Evolutionary conservation across 2,888 invertebrate genomes (phyloP).

Genomic region (Synanthedon vespiformis): DNA sequence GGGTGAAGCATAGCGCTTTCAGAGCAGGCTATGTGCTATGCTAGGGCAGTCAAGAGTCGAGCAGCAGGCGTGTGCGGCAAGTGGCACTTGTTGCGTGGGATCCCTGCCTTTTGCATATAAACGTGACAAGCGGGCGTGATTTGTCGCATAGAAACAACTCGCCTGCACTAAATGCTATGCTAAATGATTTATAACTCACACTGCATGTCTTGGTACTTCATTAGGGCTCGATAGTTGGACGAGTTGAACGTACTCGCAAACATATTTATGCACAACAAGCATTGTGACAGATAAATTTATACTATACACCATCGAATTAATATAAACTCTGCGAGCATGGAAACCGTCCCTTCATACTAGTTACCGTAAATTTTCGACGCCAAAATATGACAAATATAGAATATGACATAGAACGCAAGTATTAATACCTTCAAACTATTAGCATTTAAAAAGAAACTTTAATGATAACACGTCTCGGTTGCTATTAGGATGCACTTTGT

Average conservation of each 20-base stretch:
- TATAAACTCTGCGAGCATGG: too few species aligned
- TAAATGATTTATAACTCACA: constrained; percentile 13
- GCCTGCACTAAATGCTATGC: constrained; percentile 27
- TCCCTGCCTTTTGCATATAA: constrained; percentile 35
- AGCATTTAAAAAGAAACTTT: too few species aligned
- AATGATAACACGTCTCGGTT: too few species aligned
- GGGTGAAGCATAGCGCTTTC: background rate
- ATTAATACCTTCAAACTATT: too few species aligned
- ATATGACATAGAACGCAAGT: too few species aligned
- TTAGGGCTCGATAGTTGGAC: constrained; percentile 2
- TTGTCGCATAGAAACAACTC: constrained; percentile 31
- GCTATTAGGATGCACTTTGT: too few species aligned
- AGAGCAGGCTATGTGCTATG: background rate
- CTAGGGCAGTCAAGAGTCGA: constrained; percentile 12
- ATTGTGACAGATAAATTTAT: background rate
- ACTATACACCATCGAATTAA: too few species aligned
- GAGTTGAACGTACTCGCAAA: background rate
- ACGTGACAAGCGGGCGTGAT: constrained; percentile 35
- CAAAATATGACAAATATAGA: too few species aligned
- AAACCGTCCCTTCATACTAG: too few species aligned
- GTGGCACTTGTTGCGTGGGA: constrained; percentile 57
- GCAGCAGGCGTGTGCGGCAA: constrained; percentile 17
- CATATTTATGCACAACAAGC: background rate
- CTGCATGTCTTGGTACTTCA: constrained; percentile 4
- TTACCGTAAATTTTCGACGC: too few species aligned